Evolutionary conservation across 2,797 vertebrate genomes (phyloP).

Genomic region (Paramormyrops hopkinsi): DNA sequence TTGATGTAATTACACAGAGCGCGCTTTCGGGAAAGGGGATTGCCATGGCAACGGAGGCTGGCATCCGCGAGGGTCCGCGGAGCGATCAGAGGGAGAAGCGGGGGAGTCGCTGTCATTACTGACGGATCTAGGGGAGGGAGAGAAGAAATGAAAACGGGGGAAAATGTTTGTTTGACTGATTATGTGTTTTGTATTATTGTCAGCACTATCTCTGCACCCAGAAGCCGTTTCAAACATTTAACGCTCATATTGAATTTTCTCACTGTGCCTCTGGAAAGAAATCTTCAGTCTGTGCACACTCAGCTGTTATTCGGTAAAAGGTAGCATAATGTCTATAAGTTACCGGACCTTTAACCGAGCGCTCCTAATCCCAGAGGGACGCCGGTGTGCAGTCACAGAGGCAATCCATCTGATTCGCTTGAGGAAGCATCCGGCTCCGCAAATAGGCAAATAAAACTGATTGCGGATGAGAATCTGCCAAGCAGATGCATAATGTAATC

Average conservation of each 20-base stretch:
- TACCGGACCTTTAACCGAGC: neutral
- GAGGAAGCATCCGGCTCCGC: neutral
- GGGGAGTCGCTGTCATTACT: slow-evolving; percentile 35
- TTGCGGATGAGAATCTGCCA: neutral
- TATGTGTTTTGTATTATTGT: slow-evolving; percentile 24
- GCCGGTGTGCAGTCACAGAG: neutral
- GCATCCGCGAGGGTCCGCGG: slow-evolving; percentile 42
- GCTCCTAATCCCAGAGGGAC: neutral
- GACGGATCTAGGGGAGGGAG: slow-evolving; percentile 32
- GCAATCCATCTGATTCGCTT: neutral
- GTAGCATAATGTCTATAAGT: neutral
- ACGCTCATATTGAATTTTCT: neutral
- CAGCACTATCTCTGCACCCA: neutral
- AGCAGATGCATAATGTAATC: neutral
- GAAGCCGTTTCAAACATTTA: neutral
- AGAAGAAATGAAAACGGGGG: slow-evolving; percentile 17
- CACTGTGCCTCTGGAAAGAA: neutral
- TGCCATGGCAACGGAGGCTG: slow-evolving; percentile 45
- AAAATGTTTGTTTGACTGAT: slow-evolving; percentile 30
- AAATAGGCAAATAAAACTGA: neutral
- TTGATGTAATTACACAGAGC: slow-evolving; percentile 15
- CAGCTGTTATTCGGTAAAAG: neutral
- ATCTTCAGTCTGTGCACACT: neutral
- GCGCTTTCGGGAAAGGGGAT: slow-evolving; percentile 37
- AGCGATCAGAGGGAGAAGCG: slow-evolving; percentile 31